Base-by-base conservation (phyloP, 2,888 invertebrate genomes). In the Rhagonycha fulva region DNA sequence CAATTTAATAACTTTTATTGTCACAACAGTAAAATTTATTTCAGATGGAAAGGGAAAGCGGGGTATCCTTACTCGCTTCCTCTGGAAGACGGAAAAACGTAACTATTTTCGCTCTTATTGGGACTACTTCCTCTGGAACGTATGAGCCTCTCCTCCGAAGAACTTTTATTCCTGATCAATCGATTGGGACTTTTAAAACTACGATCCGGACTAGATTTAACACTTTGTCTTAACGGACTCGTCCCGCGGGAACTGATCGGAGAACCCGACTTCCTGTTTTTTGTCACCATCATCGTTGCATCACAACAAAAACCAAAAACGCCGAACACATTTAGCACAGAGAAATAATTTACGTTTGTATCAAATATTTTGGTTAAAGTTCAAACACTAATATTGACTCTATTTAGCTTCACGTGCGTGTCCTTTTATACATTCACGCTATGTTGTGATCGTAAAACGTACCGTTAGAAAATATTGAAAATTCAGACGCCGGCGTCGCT, bases 1-100 rank as follows among this genome's bases (percentile, higher is more conserved):
- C 47, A 7, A 47, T 47, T 47, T 47, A 47, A 47, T 47, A 47
- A 47, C 19, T 19, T n/a, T 7, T 47, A 7, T 47, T 47, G 2
- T 30, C 7, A 7, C 7, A 2, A 12, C 32, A 32, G 12, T 32
- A 32, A 32, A 12, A 12, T 12, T 12, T 32, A 32, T n/a, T 32
- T 5, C 3, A 32, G n/a, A n/a, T n/a, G 19, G 5, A 1, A 47
- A n/a, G 47, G 47, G n/a, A 47, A 47, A 47, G 47, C 47, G 47
- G 47, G 47, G 7, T 9, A 47, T n/a, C 87, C 89, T 88, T 81
- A 89, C 89, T 89, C 89, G 87, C 88, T 89, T 80, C 88, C 89
- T 78, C 87, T 84, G 32, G 88, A 89, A 62, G 82, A 82, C 14
- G 84, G 83, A 19, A 85, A 72, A 81, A 83, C 19, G 11, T 30